Evolutionary conservation across 2,113 vertebrate genomes (phyloP), one percentile per base, ranked within the genome.

Genomic region (Vidua macroura): DNA sequence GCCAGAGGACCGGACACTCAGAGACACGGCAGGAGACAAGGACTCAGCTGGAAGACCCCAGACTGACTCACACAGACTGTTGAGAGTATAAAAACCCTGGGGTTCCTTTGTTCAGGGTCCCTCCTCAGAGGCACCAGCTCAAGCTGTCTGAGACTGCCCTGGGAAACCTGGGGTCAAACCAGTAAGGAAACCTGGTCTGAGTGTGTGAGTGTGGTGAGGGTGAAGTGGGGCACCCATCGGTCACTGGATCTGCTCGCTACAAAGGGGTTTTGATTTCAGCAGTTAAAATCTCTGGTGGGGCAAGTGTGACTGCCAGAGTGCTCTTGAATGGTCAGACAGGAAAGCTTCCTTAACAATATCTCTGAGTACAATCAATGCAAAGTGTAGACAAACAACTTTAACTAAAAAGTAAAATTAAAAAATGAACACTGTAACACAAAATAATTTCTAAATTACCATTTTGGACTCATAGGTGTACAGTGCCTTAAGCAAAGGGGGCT

Each of bases 391-490:
- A 85, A 51, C 41, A 72, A 62, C 21, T 64, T 64, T 0, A 11
- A 44, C 37, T 59, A 23, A 24, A 58, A 52, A 55, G 8, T 39
- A 37, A 21, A 53, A 72, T 23, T 20, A 5, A 73, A 87, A 25
- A 41, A n/a, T 24, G 22, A 58, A 39, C 28, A 83, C 28, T 5
- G 15, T 33, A 53, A 19, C 53, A 62, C 41, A 85, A 58, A 62
- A 48, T 35, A 0, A 3, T 56, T 68, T 67, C 56, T 66, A 13
- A 88, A 76, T 98, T 98, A 99, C 99, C 99, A 99, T 99, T 97
- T 99, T 99, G 96, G 99, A 99, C 93, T 99, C 99, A 1, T 99
- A 99, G 75, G 99, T 99, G 94, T 99, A 99, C 33, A 99, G 97
- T 0, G 99, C 99, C 96, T 99, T 99, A 82, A 99, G 98, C 18